A percentile compares a stretch with the other conserved stretches of the same genome.
phyloP scores from a whole-genome alignment of 2,797 vertebrate genomes.

The Cheirogaleus major region DNA sequence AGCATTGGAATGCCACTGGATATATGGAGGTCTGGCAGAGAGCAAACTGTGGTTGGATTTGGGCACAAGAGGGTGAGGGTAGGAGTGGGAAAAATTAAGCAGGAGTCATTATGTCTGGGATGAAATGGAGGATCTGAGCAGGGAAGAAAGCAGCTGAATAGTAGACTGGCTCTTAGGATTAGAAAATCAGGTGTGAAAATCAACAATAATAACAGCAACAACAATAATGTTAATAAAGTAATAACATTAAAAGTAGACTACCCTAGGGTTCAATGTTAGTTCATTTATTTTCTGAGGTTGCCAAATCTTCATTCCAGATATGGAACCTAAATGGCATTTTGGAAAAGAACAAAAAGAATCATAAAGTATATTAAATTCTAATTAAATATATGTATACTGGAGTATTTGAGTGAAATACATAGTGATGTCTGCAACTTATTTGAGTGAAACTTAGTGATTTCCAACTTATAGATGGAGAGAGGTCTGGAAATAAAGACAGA shows the following conservation, averaged over 20 bases:
- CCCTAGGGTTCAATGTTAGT: background rate
- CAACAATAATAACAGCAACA: background rate
- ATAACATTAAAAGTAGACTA: background rate
- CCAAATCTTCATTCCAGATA: background rate
- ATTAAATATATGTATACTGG: background rate
- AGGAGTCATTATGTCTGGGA: slow-evolving; percentile 72
- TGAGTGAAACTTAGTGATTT: background rate
- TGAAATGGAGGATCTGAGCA: slow-evolving; percentile 63
- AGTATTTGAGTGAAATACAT: background rate
- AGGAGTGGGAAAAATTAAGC: slow-evolving; percentile 68
- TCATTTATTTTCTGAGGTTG: slow-evolving; percentile 24
- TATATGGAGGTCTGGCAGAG: slow-evolving; percentile 74
- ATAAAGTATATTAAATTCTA: background rate
- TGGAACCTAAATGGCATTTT: background rate
- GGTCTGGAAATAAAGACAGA: background rate
- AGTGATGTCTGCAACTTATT: background rate
- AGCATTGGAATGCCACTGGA: slow-evolving; percentile 63
- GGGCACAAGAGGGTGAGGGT: slow-evolving; percentile 67
- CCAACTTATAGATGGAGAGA: background rate
- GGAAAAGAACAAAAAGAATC: background rate
- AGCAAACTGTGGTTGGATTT: slow-evolving; percentile 70
- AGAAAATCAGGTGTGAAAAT: slow-evolving; percentile 50
- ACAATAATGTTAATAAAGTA: background rate
- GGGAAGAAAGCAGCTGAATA: background rate
- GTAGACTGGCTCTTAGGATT: background rate